A percentile compares a stretch with the other conserved stretches of the same genome.
Evolutionary conservation across 1,140 invertebrate genomes (phyloP).

Genomic region (Belonocnema kinseyi): DNA sequence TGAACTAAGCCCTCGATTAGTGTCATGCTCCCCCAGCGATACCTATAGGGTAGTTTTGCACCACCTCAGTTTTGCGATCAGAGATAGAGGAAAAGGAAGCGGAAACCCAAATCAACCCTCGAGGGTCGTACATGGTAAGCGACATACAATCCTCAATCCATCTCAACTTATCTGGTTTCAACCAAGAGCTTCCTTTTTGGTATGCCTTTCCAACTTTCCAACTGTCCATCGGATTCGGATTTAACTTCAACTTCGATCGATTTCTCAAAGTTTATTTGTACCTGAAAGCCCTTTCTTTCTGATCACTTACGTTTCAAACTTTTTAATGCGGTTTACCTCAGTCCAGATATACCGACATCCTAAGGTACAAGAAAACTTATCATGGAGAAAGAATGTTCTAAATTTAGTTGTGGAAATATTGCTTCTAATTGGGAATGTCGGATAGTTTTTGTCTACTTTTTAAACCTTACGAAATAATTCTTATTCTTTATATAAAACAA

Average conservation of each 20-base stretch:
- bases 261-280: constrained; percentile 9
- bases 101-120: not conserved
- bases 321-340: not conserved
- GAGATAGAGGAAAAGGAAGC: not conserved
- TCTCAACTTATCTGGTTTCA: not conserved
- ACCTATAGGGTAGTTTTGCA: not conserved
- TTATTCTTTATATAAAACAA: too few species aligned
- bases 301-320: not conserved
- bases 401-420: too few species aligned
- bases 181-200: not conserved
- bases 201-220: not conserved
- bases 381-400: too few species aligned
- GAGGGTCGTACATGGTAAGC: not conserved
- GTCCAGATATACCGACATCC: not conserved
- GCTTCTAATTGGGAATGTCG: too few species aligned
- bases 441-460: too few species aligned
- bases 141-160: not conserved
- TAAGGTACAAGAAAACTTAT: not conserved
- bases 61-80: not conserved
- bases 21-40: not conserved
- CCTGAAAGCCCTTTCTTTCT: not conserved
- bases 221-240: constrained; percentile 7
- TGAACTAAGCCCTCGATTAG: constrained; percentile 10
- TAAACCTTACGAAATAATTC: too few species aligned
- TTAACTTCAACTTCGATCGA: constrained; percentile 1